Percentiles rank a stretch among this genome's conserved stretches.
phyloP scores from a whole-genome alignment of 2,113 vertebrate genomes.

The Chiloscyllium plagiosum region DNA sequence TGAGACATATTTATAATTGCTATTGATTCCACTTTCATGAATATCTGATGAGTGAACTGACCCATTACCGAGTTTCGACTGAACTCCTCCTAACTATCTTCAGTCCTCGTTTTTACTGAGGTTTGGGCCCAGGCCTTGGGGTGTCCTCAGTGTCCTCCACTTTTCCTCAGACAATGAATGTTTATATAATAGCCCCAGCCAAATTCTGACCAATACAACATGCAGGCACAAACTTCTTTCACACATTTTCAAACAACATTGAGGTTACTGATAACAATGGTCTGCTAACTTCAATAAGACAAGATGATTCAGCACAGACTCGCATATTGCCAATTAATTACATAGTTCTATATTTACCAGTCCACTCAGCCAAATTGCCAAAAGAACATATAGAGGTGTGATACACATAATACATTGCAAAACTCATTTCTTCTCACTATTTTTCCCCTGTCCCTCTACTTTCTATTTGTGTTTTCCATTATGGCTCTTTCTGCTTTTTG shows the following conservation, averaged over 20 bases:
- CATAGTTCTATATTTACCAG: not conserved
- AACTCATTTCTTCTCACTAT: not conserved
- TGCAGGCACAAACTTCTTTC: not conserved
- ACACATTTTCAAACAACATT: not conserved
- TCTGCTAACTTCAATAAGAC: not conserved
- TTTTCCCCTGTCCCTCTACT: not conserved
- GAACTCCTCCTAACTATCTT: not conserved
- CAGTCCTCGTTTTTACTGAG: not conserved
- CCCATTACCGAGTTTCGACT: not conserved
- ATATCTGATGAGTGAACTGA: slow-evolving; percentile 6
- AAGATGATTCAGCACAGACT: not conserved
- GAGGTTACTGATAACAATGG: not conserved
- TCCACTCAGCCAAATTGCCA: not conserved
- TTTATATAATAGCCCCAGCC: not conserved
- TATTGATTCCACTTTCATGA: not conserved
- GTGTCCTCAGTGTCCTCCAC: not conserved
- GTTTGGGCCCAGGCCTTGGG: not conserved
- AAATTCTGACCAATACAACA: not conserved
- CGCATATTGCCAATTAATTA: not conserved
- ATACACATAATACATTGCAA: not conserved
- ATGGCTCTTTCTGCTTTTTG: not conserved
- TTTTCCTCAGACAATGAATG: not conserved
- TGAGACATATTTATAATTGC: slow-evolving; percentile 3
- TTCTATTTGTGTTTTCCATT: not conserved
- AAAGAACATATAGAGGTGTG: not conserved